Evolutionary conservation across 2,888 invertebrate species (phyloP).

Genomic region (Galeruca laticollis): DNA sequence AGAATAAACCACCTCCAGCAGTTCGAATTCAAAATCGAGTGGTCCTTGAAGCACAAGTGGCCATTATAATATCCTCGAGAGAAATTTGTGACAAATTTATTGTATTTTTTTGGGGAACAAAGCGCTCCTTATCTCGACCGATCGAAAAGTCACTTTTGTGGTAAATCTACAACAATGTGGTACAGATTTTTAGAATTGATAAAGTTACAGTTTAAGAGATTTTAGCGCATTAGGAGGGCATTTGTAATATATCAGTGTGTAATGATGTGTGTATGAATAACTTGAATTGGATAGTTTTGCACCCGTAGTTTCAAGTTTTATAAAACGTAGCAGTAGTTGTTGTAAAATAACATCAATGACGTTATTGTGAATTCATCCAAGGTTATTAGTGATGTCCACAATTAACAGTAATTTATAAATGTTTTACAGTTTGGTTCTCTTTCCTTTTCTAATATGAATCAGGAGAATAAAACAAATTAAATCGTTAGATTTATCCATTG

Average conservation of each 20-base stretch:
- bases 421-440: too few relatives aligned
- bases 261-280: constrained; percentile 35
- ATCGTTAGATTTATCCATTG: too few relatives aligned
- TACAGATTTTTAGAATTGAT: constrained; percentile 51
- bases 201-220: constrained; percentile 49
- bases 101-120: constrained; percentile 55
- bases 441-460: too few relatives aligned
- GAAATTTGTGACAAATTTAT: constrained; percentile 57
- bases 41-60: constrained; percentile 51
- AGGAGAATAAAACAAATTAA: too few relatives aligned
- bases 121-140: constrained; percentile 50
- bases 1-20: constrained; percentile 51
- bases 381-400: too few relatives aligned
- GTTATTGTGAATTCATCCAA: too few relatives aligned
- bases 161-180: constrained; percentile 47
- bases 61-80: constrained; percentile 54
- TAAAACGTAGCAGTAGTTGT: neutral
- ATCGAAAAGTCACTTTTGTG: constrained; percentile 56
- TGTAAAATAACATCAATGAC: too few relatives aligned
- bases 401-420: too few relatives aligned
- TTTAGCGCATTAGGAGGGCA: constrained; percentile 36
- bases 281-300: neutral
- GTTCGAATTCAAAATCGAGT: constrained; percentile 36
- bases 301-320: neutral
- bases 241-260: constrained; percentile 40